A percentile compares a stretch with the other conserved stretches of the same genome.
phyloP scores from a whole-genome alignment of 1,140 invertebrate genomes.

The Agrilus planipennis region DNA sequence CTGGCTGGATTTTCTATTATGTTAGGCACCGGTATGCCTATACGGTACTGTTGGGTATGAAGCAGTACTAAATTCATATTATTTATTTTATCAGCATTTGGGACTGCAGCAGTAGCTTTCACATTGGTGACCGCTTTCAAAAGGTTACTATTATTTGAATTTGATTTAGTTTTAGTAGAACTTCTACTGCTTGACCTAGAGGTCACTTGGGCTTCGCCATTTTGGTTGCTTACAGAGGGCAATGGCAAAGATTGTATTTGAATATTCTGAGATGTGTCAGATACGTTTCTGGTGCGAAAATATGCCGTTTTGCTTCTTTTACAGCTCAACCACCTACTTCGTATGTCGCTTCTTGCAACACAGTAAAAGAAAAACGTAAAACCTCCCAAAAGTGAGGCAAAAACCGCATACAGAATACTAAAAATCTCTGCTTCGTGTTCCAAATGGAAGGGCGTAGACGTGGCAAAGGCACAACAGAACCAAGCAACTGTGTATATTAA shows the following conservation, averaged over 20 bases:
- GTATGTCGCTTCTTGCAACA: constrained; percentile 68
- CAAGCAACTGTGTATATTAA: constrained; percentile 66
- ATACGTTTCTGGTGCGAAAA: constrained; percentile 51
- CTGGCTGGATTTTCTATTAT: constrained; percentile 46
- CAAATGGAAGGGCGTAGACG: constrained; percentile 48
- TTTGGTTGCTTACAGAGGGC: constrained; percentile 14
- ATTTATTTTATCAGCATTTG: constrained; percentile 30
- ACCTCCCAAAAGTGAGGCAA: constrained; percentile 57
- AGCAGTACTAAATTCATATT: constrained; percentile 54
- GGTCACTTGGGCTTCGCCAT: constrained; percentile 24
- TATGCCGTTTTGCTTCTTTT: constrained; percentile 45
- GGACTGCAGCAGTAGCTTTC: constrained; percentile 21
- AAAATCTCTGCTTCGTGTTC: constrained; percentile 62
- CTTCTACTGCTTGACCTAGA: constrained; percentile 50
- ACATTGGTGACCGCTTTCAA: constrained; percentile 39
- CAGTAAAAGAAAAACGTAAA: constrained; percentile 81
- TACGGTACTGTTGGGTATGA: constrained; percentile 57
- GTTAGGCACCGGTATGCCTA: constrained; percentile 55
- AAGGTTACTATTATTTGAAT: constrained; percentile 37
- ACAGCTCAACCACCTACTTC: constrained; percentile 55
- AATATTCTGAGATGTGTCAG: constrained; percentile 45
- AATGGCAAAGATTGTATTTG: constrained; percentile 33
- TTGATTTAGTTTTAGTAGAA: constrained; percentile 41
- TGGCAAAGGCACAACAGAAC: constrained; percentile 56
- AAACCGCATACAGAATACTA: constrained; percentile 62